Evolutionary conservation across 2,888 invertebrate genomes (phyloP).

Genomic region (Oithona nana): DNA sequence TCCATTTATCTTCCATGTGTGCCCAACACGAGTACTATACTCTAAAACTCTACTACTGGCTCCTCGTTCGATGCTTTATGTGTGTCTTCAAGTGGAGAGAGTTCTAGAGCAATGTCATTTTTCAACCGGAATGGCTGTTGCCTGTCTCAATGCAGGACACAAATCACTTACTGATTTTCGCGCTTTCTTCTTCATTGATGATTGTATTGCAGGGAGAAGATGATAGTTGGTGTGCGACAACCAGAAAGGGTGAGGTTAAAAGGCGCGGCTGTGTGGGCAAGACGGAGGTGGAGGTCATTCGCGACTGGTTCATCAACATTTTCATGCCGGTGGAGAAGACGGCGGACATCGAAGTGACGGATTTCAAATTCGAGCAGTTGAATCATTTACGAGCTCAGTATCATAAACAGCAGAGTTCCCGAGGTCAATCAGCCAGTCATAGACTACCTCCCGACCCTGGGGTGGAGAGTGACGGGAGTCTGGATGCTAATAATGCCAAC

Average conservation of each 20-base stretch:
- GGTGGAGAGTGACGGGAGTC: neutral
- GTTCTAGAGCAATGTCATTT: neutral
- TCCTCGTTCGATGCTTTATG: too few species aligned
- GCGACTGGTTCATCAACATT: constrained; percentile 14
- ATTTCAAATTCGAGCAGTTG: constrained; percentile 3
- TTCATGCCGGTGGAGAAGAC: constrained; percentile 10
- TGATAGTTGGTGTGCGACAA: neutral
- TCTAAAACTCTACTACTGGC: too few species aligned
- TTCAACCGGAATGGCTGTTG: neutral
- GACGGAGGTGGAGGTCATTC: constrained; percentile 5
- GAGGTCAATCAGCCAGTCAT: too few species aligned
- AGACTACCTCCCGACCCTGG: neutral
- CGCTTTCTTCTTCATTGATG: too few species aligned
- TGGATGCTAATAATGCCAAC: neutral
- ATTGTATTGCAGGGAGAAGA: too few species aligned
- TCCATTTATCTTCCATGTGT: too few species aligned
- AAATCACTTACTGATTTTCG: neutral
- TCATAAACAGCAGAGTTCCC: too few species aligned
- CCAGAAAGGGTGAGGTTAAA: neutral
- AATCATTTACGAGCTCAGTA: neutral
- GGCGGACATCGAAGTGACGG: constrained; percentile 5
- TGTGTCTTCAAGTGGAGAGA: too few species aligned
- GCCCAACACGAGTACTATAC: too few species aligned
- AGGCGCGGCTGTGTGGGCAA: neutral
- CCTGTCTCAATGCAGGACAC: neutral